A percentile compares a stretch with the other conserved stretches of the same genome.
Conservation (phyloP, 2,888 invertebrate genomes). For the Tolmerus cingulatus region DNA sequence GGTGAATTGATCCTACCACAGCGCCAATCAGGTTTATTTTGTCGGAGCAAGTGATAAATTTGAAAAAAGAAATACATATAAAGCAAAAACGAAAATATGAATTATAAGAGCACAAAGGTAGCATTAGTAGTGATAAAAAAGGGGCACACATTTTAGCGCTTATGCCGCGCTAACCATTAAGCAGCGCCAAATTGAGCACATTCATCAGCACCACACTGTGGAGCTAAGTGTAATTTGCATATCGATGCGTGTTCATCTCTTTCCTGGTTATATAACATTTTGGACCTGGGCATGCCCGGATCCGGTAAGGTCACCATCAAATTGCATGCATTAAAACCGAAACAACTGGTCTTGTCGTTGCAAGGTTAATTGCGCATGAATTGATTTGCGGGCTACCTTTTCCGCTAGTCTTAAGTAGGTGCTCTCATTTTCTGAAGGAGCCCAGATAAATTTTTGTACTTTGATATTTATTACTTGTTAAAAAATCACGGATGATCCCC, state of each 20-base stretch:
- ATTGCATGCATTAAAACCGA: conserved; percentile 1
- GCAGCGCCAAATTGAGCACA: neutral
- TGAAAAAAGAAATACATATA: neutral
- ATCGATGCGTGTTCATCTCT: conserved; percentile 26
- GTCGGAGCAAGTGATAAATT: neutral
- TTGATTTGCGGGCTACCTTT: neutral
- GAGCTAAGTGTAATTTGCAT: neutral
- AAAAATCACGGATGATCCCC: neutral
- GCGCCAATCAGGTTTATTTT: neutral
- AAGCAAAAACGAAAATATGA: neutral
- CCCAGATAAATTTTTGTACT: neutral
- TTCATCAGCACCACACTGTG: neutral
- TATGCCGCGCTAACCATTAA: neutral
- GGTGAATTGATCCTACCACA: neutral
- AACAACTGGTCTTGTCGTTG: neutral
- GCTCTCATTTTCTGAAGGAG: neutral
- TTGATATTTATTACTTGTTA: neutral
- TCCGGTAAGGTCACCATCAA: conserved; percentile 6
- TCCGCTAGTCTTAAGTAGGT: neutral
- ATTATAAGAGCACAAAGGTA: neutral
- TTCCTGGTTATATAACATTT: conserved; percentile 13
- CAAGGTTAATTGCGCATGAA: neutral
- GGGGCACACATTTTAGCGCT: neutral
- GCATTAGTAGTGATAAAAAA: neutral
- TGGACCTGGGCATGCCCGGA: neutral